A percentile compares a stretch with the other conserved stretches of the same genome.
Evolutionary conservation across 2,113 vertebrate genomes (phyloP).

Genomic region (Rhinopomastus cyanomelas): DNA sequence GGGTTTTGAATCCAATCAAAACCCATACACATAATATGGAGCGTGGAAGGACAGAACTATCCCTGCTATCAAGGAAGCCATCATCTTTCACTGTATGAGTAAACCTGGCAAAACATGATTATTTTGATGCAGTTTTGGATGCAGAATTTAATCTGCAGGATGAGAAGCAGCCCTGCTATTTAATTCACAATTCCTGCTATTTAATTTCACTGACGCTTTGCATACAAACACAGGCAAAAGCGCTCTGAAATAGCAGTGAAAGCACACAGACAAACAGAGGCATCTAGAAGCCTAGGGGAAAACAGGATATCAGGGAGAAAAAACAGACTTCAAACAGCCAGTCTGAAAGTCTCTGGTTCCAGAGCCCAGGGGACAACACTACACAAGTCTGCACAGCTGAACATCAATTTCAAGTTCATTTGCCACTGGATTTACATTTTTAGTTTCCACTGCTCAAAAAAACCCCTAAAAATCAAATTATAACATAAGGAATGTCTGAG

Average conservation of each 20-base stretch:
- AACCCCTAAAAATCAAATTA: no score
- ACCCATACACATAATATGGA: rapidly evolving
- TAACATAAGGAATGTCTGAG: not conserved
- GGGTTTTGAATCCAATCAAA: not conserved
- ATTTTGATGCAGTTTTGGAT: not conserved
- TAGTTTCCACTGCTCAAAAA: no score
- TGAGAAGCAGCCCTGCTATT: not conserved
- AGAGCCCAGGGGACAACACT: not conserved
- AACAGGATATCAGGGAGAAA: not conserved
- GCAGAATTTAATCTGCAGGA: not conserved
- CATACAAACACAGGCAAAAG: not conserved
- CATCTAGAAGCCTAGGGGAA: not conserved
- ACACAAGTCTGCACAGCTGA: not conserved
- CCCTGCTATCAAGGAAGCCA: not conserved
- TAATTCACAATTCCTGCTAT: not conserved
- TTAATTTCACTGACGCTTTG: not conserved
- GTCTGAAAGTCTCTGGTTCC: not conserved
- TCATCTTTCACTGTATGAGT: not conserved
- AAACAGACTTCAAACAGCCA: not conserved
- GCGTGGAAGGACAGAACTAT: not conserved
- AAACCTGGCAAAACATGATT: not conserved
- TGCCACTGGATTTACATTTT: not conserved
- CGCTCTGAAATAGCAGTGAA: not conserved
- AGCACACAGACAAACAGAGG: not conserved
- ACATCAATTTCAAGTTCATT: rapidly evolving